phyloP scores from a whole-genome alignment of 30 jellyfish, hydroid and myxozoan genomes.

The Cassiopea xamachana region DNA sequence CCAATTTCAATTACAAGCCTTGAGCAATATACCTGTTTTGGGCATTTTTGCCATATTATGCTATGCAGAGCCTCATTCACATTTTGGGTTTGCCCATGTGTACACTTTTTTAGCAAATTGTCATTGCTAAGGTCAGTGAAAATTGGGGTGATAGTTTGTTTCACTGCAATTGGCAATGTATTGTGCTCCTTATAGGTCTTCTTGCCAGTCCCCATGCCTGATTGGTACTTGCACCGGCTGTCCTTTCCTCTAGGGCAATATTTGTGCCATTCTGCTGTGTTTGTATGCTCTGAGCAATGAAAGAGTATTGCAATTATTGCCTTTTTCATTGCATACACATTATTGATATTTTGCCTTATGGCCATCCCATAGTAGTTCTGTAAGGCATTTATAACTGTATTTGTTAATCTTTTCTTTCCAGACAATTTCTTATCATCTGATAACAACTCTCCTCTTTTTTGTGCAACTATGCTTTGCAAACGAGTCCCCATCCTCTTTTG shows the following conservation, averaged over 20 bases:
- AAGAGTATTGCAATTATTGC: neutral
- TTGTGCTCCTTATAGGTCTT: neutral
- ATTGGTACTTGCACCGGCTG: neutral
- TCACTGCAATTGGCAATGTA: neutral
- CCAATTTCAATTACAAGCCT: neutral
- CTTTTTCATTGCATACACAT: neutral
- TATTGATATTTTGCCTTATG: neutral
- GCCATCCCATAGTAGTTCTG: neutral
- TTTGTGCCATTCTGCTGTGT: neutral
- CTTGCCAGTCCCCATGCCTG: neutral
- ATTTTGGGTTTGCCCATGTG: neutral
- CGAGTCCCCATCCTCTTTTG: slow-evolving; percentile 1
- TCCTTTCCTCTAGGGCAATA: neutral
- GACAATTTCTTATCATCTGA: neutral
- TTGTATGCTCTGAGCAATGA: neutral
- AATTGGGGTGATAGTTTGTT: neutral
- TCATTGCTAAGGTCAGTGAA: neutral
- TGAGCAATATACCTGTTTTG: neutral
- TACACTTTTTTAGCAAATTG: neutral
- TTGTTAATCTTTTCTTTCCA: neutral
- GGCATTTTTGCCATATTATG: neutral
- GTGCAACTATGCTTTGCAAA: neutral
- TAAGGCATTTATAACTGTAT: neutral
- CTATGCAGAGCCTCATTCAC: neutral
- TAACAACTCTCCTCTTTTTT: neutral